Base-by-base conservation (phyloP, 1,140 invertebrate genomes). In the Leptopilina clavipes region DNA sequence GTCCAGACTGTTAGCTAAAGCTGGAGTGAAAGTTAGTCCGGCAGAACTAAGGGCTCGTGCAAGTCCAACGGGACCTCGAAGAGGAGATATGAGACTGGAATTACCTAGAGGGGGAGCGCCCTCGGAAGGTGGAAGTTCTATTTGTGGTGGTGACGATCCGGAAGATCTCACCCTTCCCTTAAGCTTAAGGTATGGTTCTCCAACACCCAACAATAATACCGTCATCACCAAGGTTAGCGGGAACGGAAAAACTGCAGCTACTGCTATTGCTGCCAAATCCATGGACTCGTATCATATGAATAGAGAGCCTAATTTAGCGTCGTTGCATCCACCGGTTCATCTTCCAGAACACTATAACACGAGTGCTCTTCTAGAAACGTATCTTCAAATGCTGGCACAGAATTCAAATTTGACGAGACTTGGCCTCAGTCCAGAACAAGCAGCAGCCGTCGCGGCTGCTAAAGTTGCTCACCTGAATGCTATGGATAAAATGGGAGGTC, bases 21-120 rank as follows among this genome's bases (percentile, higher is more conserved):
- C 96, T 0, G 96, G 96, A 1, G 94, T 97, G 0, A 97, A 96
- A 89, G 95, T 96, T 70, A 96, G 95, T 18, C 93, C 95, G 0
- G 95, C 95, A 5, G 95, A 97, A 84, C 85, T 97, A 12, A 89
- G 95, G 11, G 95, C 96, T 0, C 90, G 96, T 3, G 95, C 95
- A 0, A 97, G 95, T 0, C 95, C 96, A 3, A 96, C 96, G 0
- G 95, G 95, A 10, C 94, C 94, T 1, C 91, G 95, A n/a, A 92
- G 94, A 17, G 94, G 94, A 7, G 95, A 96, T 80, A 92, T 94
- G 82, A 93, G 95, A 82, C 85, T 96, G 74, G 95, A 96, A 80
- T 91, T 95, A 1, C 91, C 92, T 22, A 83, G 91, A 6, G 88
- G 85, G 0, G 91, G 91, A 0, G 93, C 93, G 1, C 92, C 93